Percentiles rank a stretch among this genome's conserved stretches.
These are phyloP conservation scores for Hippocampus comes DNA, from an alignment of 2,113 vertebrate genomes.

Conservation along the genomic window DNA sequence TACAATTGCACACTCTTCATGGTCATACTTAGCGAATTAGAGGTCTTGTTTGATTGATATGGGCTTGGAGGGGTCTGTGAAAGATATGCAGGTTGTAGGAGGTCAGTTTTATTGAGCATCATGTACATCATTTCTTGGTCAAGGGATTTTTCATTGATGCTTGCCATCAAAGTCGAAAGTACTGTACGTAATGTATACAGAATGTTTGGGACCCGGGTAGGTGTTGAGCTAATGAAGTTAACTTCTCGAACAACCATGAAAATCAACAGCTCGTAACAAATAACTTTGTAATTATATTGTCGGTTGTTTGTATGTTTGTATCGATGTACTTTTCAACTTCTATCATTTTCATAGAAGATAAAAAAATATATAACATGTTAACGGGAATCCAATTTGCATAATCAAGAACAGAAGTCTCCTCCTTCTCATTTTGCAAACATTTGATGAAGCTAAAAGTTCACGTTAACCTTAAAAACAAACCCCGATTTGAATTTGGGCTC, in stretches of 20 bases:
- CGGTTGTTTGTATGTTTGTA: too few relatives aligned
- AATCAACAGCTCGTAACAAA: too few relatives aligned
- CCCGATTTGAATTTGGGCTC: conserved; percentile 31
- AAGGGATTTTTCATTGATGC: too few relatives aligned
- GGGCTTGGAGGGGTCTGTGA: too few relatives aligned
- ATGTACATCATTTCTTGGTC: not conserved
- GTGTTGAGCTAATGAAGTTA: too few relatives aligned
- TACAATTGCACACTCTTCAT: not conserved
- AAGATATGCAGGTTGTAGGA: not conserved
- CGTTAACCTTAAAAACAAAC: conserved; percentile 12
- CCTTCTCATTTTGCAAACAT: not conserved
- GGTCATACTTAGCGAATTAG: not conserved
- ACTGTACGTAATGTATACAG: too few relatives aligned
- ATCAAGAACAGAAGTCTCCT: not conserved
- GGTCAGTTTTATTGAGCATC: not conserved
- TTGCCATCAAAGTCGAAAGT: too few relatives aligned
- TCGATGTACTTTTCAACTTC: not conserved
- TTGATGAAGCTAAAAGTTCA: not conserved
- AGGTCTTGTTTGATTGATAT: not conserved
- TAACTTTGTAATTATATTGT: too few relatives aligned
- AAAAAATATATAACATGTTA: not conserved
- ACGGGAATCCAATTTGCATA: not conserved
- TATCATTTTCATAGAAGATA: not conserved
- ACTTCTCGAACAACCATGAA: too few relatives aligned
- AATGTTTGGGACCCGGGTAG: too few relatives aligned